Base-by-base conservation (phyloP, 1,140 invertebrate species). In the Drosophila sp. region DNA sequence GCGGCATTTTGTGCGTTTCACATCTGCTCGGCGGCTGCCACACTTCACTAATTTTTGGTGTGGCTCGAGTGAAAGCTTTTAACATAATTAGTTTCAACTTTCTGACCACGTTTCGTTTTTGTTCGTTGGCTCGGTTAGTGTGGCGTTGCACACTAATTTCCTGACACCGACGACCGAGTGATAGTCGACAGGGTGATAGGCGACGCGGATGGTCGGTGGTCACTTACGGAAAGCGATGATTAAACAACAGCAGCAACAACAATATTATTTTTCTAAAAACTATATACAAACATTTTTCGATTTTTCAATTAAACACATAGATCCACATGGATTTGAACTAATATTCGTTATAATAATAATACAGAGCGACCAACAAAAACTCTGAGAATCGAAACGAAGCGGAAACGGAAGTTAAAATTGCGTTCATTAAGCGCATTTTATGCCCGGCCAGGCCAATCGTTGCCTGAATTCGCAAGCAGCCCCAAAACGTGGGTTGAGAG, bases 71-170 rank as follows among this genome's bases (percentile, higher is more conserved):
- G 62, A 75, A 89, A 75, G 84, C 84, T 89, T 89, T 89, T 89
- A 89, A 84, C 84, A 80, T 89, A 89, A 89, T 89, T 87, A 87
- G 84, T 78, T 87, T 87, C 63, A 87, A 84, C 84, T 89, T 80
- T 74, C 84, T 80, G 84, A 89, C 84, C 84, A 89, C 84, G 84
- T 87, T 89, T 79, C 80, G 84, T 80, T 89, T 89, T 89, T 87
- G 76, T 84, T 69, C 77, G 84, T 83, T 89, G 84, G 70, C 47
- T 70, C 72, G 84, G 84, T 89, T 87, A 87, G 80, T 89, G 84
- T 87, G 83, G 76, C 84, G 80, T 84, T 80, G 73, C 86, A 78
- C 65, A 66, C 58, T 68, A 70, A 71, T 79, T 87, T 70, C 57
- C 71, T 77, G 75, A 71, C 60, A 61, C 56, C 41, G 27, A 10